Evolutionary conservation across 1,140 invertebrate genomes (phyloP), one percentile per base, ranked within the genome.

Genomic region (Dinoponera quadriceps): DNA sequence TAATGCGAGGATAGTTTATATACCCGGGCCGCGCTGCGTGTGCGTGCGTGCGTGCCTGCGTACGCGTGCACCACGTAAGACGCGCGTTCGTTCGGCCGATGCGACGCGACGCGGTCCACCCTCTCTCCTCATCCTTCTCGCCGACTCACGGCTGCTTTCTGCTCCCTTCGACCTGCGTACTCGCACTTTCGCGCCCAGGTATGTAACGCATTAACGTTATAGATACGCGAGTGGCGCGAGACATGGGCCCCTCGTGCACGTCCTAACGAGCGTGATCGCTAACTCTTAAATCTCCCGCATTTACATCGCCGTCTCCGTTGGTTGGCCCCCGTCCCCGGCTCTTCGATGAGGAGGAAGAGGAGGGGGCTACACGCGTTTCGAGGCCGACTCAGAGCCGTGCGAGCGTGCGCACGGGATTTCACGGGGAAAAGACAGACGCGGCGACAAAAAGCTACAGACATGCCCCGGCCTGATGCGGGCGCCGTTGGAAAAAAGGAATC

Each of bases 121-220:
- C 55, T 29, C 69, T 9, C 7, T 14, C 33, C 22, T 27, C 14
- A 22, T 48, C 44, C 22, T 18, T 9, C n/a, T 51, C 18, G 5
- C 38, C 14, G 0, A 33, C 9, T n/a, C 59, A 49, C 51, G 55
- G 59, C 49, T 62, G 54, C 55, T 69, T 65, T 51, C 48, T 55
- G 49, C 62, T 16, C 27, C 49, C 72, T 51, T 72, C 66, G 54
- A 69, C 66, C 13, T 54, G 85, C 68, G 80, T 84, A 80, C 80
- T 83, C 49, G 85, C 81, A 82, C 81, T 74, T 84, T 84, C 68
- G 63, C 59, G 69, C 62, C 22, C 68, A 82, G 59, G 82, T 86
- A 86, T 88, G 88, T 87, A 90, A 82, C 87, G 85, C 89, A 89
- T 92, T 92, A 91, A 90, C 78, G 87, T 91, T 90, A 91, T 90